These are phyloP conservation scores for Drosophila yooni DNA, from an alignment of 2,888 invertebrate species.

Conservation along the genomic window DNA sequence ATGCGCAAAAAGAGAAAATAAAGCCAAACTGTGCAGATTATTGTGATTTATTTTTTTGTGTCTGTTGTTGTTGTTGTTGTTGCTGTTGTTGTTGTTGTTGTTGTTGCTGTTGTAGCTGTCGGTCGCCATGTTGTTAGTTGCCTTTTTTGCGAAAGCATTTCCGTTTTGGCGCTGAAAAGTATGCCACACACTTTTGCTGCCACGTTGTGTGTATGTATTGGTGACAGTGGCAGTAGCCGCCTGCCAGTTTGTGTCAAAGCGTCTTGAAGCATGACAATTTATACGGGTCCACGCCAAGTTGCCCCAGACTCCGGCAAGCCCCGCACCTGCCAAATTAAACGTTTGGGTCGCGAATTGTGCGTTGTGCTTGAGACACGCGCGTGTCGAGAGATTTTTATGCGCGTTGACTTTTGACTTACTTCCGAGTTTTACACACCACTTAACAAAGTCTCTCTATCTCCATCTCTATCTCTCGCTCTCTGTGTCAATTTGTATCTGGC, in stretches of 20 bases:
- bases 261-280: slow-evolving; percentile 65
- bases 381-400: slow-evolving; percentile 65
- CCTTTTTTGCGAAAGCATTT: slow-evolving; percentile 63
- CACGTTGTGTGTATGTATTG: slow-evolving; percentile 7
- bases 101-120: slow-evolving; percentile 43
- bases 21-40: not conserved
- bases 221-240: slow-evolving; percentile 33
- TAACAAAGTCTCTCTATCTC: not conserved
- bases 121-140: slow-evolving; percentile 56
- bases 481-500: slow-evolving; percentile 1
- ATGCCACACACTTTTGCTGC: slow-evolving; percentile 53
- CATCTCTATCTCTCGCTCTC: not conserved
- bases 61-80: not conserved
- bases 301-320: slow-evolving; percentile 12
- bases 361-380: slow-evolving; percentile 58
- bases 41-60: not conserved
- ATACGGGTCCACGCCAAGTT: slow-evolving; percentile 56
- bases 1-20: slow-evolving; percentile 8
- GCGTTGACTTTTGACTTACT: slow-evolving; percentile 62
- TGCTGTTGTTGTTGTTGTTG: not conserved
- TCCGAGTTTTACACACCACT: slow-evolving; percentile 11
- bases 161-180: slow-evolving; percentile 68
- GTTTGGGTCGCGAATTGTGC: slow-evolving; percentile 16
- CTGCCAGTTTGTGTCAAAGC: slow-evolving; percentile 51
- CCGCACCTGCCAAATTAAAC: slow-evolving; percentile 30